Percentiles rank a stretch among this genome's conserved stretches.
These are phyloP conservation scores for Parotocinclus haroldoi DNA, from an alignment of 2,797 vertebrate species.

Conservation along the genomic window DNA sequence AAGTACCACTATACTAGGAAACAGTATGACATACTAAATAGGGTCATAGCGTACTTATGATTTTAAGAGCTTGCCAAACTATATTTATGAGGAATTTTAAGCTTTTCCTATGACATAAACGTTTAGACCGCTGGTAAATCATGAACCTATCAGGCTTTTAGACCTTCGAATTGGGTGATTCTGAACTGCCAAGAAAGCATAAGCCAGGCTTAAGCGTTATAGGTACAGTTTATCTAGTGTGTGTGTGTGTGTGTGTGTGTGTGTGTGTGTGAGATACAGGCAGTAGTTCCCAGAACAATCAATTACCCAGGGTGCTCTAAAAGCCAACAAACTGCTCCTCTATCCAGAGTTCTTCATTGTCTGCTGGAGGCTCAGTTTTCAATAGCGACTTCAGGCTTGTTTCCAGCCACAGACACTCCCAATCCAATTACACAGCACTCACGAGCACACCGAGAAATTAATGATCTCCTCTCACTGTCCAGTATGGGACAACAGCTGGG, in stretches of 20 bases:
- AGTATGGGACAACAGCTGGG: conserved; percentile 4
- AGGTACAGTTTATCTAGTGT: background rate
- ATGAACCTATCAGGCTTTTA: no score
- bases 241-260: conserved; percentile 19
- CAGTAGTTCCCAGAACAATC: conserved; percentile 27
- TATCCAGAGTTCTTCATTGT: conserved; percentile 30
- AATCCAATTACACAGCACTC: conserved; percentile 43
- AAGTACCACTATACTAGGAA: no score
- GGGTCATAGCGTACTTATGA: no score
- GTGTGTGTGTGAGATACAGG: conserved; percentile 12
- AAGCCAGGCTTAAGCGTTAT: no score
- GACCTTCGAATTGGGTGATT: no score
- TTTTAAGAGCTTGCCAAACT: no score
- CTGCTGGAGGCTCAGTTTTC: conserved; percentile 18
- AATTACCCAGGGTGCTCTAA: conserved; percentile 26
- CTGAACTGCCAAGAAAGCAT: no score
- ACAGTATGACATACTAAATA: no score
- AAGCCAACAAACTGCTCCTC: conserved; percentile 14
- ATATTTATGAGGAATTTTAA: no score
- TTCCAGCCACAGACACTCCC: conserved; percentile 13
- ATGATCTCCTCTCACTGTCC: conserved; percentile 24
- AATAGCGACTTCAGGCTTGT: conserved; percentile 13
- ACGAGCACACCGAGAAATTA: conserved; percentile 35
- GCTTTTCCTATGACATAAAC: no score
- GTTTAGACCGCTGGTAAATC: no score